phyloP scores from a whole-genome alignment of 1,140 invertebrate species.

The Hyphantria cunea region DNA sequence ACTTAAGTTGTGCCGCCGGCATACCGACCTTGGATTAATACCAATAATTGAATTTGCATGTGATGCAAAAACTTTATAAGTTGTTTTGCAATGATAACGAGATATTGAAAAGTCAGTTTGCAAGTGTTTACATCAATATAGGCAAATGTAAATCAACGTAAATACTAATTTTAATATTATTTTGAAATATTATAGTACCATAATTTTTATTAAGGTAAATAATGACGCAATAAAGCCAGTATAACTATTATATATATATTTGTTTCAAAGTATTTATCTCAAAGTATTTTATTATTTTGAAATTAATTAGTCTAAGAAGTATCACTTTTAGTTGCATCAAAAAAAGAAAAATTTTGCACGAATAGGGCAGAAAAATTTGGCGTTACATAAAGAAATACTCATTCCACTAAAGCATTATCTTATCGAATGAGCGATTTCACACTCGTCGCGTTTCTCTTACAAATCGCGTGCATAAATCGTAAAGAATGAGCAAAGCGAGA shows the following conservation, averaged over 20 bases:
- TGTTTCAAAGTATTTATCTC: no score
- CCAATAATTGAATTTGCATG: conserved; percentile 71
- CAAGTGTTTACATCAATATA: no score
- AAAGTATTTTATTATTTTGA: not conserved
- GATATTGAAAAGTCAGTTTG: no score
- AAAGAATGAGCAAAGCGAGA: conserved; percentile 61
- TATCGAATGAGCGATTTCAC: conserved; percentile 62
- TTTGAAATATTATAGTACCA: no score
- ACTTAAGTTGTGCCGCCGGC: conserved; percentile 57
- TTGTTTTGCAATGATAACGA: conserved; percentile 1
- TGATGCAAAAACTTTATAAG: conserved; percentile 37
- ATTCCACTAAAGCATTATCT: conserved; percentile 44
- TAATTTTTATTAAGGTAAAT: no score
- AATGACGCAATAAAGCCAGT: no score
- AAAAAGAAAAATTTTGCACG: no score
- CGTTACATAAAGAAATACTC: conserved; percentile 39
- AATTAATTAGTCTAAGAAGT: not conserved
- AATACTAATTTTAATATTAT: no score
- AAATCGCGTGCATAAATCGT: conserved; percentile 67
- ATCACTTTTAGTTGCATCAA: no score
- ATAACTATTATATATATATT: no score
- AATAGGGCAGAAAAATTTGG: not conserved
- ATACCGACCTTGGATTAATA: conserved; percentile 56
- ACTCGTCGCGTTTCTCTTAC: conserved; percentile 58
- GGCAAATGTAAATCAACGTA: no score